A percentile compares a stretch with the other conserved stretches of the same genome.
phyloP scores from a whole-genome alignment of 2,888 invertebrate species.

The Macrosoma leucophasiata region DNA sequence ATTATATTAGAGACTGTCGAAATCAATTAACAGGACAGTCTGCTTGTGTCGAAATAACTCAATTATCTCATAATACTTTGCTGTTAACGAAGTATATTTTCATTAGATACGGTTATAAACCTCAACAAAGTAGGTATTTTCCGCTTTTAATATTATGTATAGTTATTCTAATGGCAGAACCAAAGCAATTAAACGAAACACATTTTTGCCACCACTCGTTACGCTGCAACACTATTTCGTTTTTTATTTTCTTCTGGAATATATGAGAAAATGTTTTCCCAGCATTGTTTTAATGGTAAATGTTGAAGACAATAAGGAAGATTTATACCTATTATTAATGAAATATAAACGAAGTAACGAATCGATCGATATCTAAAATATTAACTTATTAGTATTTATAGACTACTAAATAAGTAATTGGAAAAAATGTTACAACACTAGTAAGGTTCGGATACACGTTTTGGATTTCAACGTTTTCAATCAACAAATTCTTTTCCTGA shows the following conservation, averaged over 20 bases:
- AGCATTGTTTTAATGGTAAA: slow-evolving; percentile 63
- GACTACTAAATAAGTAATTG: slow-evolving; percentile 26
- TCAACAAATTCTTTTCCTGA: too few relatives aligned
- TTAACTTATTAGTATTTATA: slow-evolving; percentile 61
- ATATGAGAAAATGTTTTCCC: slow-evolving; percentile 32
- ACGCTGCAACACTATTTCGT: slow-evolving; percentile 45
- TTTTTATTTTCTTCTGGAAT: slow-evolving; percentile 29
- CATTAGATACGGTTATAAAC: slow-evolving; percentile 58
- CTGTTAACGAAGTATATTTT: slow-evolving; percentile 26
- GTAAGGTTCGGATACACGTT: slow-evolving; percentile 14
- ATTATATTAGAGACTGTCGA: too few relatives aligned
- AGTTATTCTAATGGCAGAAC: slow-evolving; percentile 49
- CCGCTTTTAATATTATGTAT: slow-evolving; percentile 38
- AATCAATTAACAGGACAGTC: too few relatives aligned
- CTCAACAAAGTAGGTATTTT: slow-evolving; percentile 40
- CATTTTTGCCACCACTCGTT: slow-evolving; percentile 63
- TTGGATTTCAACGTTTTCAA: too few relatives aligned
- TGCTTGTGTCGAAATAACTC: slow-evolving; percentile 32
- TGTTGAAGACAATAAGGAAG: slow-evolving; percentile 74
- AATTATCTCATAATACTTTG: slow-evolving; percentile 10
- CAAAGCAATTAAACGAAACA: slow-evolving; percentile 56
- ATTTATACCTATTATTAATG: slow-evolving; percentile 69
- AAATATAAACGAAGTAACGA: slow-evolving; percentile 60
- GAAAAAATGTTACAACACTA: slow-evolving; percentile 14
- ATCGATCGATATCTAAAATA: slow-evolving; percentile 66